phyloP scores from a whole-genome alignment of 2,797 vertebrate species.

The Rhyacichthys aspro region DNA sequence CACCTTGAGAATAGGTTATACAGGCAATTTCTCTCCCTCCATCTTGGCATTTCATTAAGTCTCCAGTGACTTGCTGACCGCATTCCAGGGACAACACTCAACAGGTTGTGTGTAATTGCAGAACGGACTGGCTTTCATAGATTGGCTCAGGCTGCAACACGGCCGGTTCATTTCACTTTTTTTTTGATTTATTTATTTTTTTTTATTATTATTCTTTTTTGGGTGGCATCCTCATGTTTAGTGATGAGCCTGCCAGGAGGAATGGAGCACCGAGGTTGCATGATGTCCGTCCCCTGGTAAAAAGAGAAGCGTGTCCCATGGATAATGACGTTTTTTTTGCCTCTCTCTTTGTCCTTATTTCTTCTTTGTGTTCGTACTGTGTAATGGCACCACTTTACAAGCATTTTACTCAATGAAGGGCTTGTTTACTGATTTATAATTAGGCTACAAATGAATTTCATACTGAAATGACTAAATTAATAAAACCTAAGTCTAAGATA shows the following conservation, averaged over 20 bases:
- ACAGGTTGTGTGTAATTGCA: slow-evolving; percentile 85
- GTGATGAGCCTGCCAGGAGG: slow-evolving; percentile 63
- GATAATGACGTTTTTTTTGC: slow-evolving; percentile 43
- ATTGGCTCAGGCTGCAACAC: slow-evolving; percentile 63
- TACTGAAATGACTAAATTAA: too few species aligned
- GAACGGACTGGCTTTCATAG: slow-evolving; percentile 65
- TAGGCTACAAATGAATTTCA: too few species aligned
- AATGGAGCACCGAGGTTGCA: slow-evolving; percentile 49
- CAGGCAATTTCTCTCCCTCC: slow-evolving; percentile 80
- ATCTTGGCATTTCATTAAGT: slow-evolving; percentile 83
- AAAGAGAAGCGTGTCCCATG: slow-evolving; percentile 30
- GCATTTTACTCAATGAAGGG: not conserved
- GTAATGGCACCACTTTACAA: not conserved
- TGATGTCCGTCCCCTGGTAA: slow-evolving; percentile 37
- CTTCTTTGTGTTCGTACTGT: slow-evolving; percentile 9
- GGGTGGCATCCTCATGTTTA: slow-evolving; percentile 66
- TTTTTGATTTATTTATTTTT: slow-evolving; percentile 12
- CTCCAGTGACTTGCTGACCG: slow-evolving; percentile 76
- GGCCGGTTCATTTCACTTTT: slow-evolving; percentile 43
- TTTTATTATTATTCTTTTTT: slow-evolving; percentile 6
- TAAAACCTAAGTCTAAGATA: too few species aligned
- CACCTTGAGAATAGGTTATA: slow-evolving; percentile 83
- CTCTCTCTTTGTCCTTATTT: slow-evolving; percentile 35
- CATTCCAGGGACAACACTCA: slow-evolving; percentile 81
- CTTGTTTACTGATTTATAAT: not conserved